Evolutionary conservation across 2,797 vertebrate species (phyloP).

Genomic region (Picus viridis): DNA sequence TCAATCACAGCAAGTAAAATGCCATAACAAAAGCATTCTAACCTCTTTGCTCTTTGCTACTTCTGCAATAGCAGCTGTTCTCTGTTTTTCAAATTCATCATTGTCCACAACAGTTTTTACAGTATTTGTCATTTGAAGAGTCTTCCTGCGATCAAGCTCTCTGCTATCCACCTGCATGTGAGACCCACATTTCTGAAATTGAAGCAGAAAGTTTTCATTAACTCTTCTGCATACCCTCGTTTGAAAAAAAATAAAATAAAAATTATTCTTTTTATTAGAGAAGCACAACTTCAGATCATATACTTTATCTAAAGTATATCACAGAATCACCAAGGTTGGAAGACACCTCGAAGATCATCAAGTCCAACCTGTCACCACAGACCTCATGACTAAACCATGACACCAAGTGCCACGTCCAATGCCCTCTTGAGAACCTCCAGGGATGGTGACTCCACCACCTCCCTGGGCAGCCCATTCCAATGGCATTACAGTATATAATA

Average conservation of each 20-base stretch:
- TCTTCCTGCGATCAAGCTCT: slow-evolving; percentile 94
- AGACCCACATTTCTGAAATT: slow-evolving; percentile 86
- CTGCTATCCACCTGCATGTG: slow-evolving; percentile 88
- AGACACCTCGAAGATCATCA: no score
- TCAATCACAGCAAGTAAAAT: background rate
- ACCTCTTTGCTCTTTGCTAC: slow-evolving; percentile 98
- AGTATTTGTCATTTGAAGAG: slow-evolving; percentile 84
- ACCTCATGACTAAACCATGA: no score
- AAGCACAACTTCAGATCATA: background rate
- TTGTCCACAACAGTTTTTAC: slow-evolving; percentile 87
- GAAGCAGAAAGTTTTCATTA: background rate
- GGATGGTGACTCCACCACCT: no score
- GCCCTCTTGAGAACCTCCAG: no score
- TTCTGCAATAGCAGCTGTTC: slow-evolving; percentile 95
- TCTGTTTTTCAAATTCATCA: slow-evolving; percentile 97
- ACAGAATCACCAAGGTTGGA: background rate
- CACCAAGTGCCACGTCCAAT: no score
- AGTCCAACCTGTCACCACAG: no score
- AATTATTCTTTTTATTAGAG: background rate
- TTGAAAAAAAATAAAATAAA: background rate
- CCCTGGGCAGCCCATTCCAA: no score
- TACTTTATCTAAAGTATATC: background rate
- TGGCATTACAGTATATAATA: no score
- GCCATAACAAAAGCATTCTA: background rate
- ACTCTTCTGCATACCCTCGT: background rate